phyloP scores from a whole-genome alignment of 2,888 invertebrate species.

The Leptopilina myrica region DNA sequence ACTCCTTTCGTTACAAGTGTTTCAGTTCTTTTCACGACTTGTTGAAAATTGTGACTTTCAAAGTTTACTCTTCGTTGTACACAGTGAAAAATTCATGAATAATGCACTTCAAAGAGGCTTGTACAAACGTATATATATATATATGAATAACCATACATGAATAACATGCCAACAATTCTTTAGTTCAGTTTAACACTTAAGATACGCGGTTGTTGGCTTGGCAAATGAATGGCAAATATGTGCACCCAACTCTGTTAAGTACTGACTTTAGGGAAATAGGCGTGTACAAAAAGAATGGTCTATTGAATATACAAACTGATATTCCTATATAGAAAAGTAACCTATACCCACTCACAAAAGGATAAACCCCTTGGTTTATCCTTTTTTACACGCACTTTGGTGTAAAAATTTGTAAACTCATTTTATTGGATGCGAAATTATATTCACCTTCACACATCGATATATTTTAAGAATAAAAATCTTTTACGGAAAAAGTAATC shows the following conservation, averaged over 20 bases:
- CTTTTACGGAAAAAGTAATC: no score
- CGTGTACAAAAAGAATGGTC: conserved; percentile 72
- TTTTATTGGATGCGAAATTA: conserved; percentile 57
- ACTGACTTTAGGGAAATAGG: conserved; percentile 75
- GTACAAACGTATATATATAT: not conserved
- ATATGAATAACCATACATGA: no score
- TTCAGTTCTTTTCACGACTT: conserved; percentile 23
- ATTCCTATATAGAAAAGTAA: conserved; percentile 58
- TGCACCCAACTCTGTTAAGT: conserved; percentile 72
- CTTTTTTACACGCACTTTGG: conserved; percentile 53
- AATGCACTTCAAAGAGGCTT: conserved; percentile 21
- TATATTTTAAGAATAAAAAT: no score
- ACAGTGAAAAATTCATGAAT: conserved; percentile 37
- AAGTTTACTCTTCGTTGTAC: conserved; percentile 36
- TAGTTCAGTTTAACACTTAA: conserved; percentile 41
- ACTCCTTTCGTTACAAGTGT: conserved; percentile 15
- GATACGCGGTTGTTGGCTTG: conserved; percentile 67
- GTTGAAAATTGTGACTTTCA: conserved; percentile 24
- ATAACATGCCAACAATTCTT: not conserved
- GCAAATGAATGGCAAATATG: conserved; percentile 69
- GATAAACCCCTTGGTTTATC: no score
- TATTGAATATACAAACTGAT: conserved; percentile 52
- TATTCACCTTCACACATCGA: no score
- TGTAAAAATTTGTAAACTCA: conserved; percentile 39
- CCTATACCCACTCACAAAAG: conserved; percentile 61